phyloP scores from a whole-genome alignment of 2,113 vertebrate species.

The Leptodactylus fuscus region DNA sequence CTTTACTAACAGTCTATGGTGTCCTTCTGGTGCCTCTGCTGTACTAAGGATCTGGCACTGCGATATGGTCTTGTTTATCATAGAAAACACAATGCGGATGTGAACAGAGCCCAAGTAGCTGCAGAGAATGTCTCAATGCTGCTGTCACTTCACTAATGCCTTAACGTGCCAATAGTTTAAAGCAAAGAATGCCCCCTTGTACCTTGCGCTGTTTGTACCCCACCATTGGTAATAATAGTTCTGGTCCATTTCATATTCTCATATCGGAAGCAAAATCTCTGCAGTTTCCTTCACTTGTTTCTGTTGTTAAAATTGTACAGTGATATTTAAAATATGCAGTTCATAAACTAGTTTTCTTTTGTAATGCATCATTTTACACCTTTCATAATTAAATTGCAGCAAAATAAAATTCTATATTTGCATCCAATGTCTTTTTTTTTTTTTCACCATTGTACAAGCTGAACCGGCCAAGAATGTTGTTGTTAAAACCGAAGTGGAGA shows the following conservation, averaged over 20 bases:
- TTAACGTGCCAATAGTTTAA: conserved; percentile 39
- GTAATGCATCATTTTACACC: conserved; percentile 71
- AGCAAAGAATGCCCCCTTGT: neutral
- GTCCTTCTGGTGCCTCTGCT: neutral
- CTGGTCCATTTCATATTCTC: neutral
- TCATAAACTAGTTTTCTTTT: conserved; percentile 72
- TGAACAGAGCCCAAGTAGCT: neutral
- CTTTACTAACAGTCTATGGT: neutral
- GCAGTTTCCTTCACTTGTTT: conserved; percentile 33
- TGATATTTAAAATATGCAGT: conserved; percentile 69
- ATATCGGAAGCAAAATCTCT: conserved; percentile 29
- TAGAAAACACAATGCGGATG: neutral
- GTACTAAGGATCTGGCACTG: neutral
- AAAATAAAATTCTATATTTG: conserved; percentile 63
- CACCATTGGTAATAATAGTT: conserved; percentile 35
- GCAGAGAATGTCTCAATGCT: neutral
- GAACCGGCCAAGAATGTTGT: no score
- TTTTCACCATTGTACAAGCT: neutral
- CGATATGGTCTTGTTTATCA: neutral
- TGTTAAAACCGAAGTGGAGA: no score
- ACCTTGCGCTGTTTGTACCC: neutral
- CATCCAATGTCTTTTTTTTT: conserved; percentile 22
- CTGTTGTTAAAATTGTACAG: conserved; percentile 57
- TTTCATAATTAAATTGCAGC: conserved; percentile 72
- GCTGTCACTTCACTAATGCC: conserved; percentile 35